These are phyloP conservation scores for Centropyge bicolor DNA, from an alignment of 2,797 vertebrate genomes.

Conservation along the genomic window DNA sequence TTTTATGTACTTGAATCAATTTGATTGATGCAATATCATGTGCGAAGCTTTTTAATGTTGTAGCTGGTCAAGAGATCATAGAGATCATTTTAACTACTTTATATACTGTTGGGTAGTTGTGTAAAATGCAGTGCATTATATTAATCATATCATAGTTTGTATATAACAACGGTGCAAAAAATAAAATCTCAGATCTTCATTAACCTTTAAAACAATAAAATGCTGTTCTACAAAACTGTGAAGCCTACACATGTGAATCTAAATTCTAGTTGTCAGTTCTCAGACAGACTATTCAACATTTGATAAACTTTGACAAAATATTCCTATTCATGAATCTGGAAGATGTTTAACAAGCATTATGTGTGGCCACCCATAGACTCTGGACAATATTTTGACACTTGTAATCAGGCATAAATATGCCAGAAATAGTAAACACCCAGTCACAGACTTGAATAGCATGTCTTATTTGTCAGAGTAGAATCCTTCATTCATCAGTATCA, in stretches of 20 bases:
- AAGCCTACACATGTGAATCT: neutral
- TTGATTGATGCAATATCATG: neutral
- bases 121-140: neutral
- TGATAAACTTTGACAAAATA: slow-evolving; percentile 14
- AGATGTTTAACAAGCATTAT: slow-evolving; percentile 3
- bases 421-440: neutral
- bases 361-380: neutral
- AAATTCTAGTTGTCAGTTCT: neutral
- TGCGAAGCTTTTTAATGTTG: neutral
- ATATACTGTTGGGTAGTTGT: neutral
- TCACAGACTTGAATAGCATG: slow-evolving; percentile 12
- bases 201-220: slow-evolving; percentile 11
- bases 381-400: slow-evolving; percentile 16
- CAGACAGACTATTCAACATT: neutral
- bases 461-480: slow-evolving; percentile 18
- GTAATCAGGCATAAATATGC: neutral
- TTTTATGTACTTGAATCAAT: neutral
- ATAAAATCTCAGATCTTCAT: neutral
- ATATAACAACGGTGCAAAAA: neutral
- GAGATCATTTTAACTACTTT: slow-evolving; percentile 3
- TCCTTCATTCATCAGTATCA: slow-evolving; percentile 24
- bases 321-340: neutral
- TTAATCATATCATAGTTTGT: neutral
- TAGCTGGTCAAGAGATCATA: neutral
- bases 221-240: neutral